phyloP scores from a whole-genome alignment of 1,140 invertebrate genomes.

The Drosophila triauraria region DNA sequence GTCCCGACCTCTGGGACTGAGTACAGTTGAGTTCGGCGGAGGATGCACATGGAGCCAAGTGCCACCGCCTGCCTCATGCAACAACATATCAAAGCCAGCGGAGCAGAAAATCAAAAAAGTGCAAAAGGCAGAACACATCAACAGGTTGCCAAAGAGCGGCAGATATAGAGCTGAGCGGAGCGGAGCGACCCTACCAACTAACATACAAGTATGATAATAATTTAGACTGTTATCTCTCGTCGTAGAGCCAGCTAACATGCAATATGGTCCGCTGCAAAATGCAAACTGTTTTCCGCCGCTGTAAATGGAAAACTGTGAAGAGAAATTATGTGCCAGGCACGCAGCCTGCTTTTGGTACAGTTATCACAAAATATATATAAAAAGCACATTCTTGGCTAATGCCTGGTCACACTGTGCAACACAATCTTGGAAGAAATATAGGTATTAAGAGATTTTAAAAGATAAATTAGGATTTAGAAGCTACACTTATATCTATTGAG shows the following conservation, averaged over 20 bases:
- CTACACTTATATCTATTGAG: fast-evolving
- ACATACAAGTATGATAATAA: conserved; percentile 72
- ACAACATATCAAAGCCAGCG: conserved; percentile 53
- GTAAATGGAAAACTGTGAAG: conserved; percentile 66
- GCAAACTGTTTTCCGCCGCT: conserved; percentile 66
- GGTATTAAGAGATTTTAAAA: background rate
- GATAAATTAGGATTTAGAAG: fast-evolving
- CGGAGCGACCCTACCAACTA: conserved; percentile 20
- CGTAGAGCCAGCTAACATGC: conserved; percentile 55
- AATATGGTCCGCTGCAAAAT: conserved; percentile 60
- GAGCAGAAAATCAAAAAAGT: conserved; percentile 80
- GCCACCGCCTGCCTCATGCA: conserved; percentile 48
- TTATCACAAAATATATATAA: conserved; percentile 58
- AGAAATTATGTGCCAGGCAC: conserved; percentile 73
- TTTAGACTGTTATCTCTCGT: conserved; percentile 75
- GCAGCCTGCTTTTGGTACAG: conserved; percentile 68
- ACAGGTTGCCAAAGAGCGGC: conserved; percentile 51
- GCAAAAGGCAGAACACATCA: conserved; percentile 53
- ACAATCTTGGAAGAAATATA: background rate
- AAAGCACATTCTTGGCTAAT: conserved; percentile 50
- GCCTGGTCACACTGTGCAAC: conserved; percentile 24
- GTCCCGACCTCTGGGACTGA: conserved; percentile 3
- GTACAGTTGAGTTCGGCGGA: conserved; percentile 51
- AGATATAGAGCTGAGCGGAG: conserved; percentile 5
- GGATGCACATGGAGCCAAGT: conserved; percentile 26